phyloP scores from a whole-genome alignment of 2,797 vertebrate species.

The Gallirallus australis region DNA sequence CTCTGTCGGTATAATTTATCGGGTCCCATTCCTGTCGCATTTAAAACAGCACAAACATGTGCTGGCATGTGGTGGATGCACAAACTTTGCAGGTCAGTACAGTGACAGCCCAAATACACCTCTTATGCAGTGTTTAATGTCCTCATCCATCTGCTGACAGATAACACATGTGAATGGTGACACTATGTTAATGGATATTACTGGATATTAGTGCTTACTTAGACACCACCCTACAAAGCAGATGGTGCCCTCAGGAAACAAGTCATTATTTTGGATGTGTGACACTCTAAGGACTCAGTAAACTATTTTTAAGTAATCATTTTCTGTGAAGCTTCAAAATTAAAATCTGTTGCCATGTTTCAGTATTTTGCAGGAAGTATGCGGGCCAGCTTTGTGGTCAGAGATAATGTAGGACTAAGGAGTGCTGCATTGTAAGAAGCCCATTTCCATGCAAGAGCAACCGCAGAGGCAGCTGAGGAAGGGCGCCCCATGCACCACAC shows the following conservation, averaged over 20 bases:
- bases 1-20: neutral
- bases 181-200: neutral
- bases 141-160: neutral
- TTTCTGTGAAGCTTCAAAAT: neutral
- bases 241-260: fast-evolving
- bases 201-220: neutral
- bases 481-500: neutral
- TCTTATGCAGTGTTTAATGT: neutral
- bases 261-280: neutral
- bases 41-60: neutral
- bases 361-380: neutral
- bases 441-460: neutral
- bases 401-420: neutral
- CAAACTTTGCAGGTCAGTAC: neutral
- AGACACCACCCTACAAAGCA: neutral
- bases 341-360: neutral
- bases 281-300: neutral
- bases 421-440: neutral
- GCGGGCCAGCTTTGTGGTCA: neutral
- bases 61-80: too few relatives aligned
- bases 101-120: neutral
- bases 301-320: neutral
- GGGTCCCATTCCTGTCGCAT: neutral
- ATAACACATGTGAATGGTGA: fast-evolving
- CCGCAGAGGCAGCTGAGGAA: neutral